Evolutionary conservation across 30 jellyfish, hydroid and myxozoan genomes (phyloP).

Genomic region (Chrysaora quinquecirrha): DNA sequence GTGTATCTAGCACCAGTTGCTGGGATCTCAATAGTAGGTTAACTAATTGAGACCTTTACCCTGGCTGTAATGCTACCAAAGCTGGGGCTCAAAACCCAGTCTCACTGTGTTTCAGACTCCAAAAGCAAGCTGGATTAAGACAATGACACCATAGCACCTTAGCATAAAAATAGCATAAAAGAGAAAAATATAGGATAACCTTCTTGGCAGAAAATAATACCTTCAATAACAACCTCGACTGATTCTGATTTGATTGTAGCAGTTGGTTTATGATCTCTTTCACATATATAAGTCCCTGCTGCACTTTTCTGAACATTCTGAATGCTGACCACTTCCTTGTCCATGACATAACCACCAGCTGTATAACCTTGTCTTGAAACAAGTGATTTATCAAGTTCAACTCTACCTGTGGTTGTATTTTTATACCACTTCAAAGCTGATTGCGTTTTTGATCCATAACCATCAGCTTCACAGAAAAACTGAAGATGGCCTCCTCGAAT

Average conservation of each 20-base stretch:
- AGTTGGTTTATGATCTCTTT: constrained; percentile 4
- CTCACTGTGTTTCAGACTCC: no score
- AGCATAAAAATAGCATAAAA: no score
- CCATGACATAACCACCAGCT: constrained; percentile 1
- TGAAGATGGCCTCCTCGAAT: constrained; percentile 21
- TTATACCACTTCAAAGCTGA: constrained; percentile 53
- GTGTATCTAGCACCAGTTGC: no score
- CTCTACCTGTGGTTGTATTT: constrained; percentile 15
- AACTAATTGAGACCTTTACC: no score
- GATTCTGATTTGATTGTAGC: neutral
- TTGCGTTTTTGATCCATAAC: constrained; percentile 18
- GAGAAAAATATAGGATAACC: no score
- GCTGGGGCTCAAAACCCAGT: no score
- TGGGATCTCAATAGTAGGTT: no score
- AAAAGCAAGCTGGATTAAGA: no score
- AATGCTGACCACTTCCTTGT: constrained; percentile 6
- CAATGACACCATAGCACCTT: no score
- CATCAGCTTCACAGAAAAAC: constrained; percentile 31
- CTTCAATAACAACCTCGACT: neutral
- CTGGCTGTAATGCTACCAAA: no score
- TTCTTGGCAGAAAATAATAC: no score
- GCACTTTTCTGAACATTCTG: constrained; percentile 20
- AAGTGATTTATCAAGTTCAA: constrained; percentile 3
- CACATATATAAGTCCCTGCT: constrained; percentile 45
- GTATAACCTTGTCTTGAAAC: neutral